Evolutionary conservation across 2,113 vertebrate genomes (phyloP).

Genomic region (Nesoenas mayeri): DNA sequence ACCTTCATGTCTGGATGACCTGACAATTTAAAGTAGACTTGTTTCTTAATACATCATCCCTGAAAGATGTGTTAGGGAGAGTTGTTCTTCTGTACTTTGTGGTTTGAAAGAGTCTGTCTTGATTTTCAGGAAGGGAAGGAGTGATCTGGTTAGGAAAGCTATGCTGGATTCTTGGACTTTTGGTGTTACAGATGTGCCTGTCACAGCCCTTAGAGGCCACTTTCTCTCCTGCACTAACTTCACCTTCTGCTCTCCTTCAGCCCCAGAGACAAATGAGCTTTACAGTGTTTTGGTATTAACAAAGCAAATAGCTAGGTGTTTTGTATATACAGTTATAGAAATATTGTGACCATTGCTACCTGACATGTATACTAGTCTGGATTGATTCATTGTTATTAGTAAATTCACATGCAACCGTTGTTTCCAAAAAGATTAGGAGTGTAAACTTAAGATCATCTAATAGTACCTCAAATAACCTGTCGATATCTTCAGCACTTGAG

Average conservation of each 20-base stretch:
- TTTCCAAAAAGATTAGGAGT: not conserved
- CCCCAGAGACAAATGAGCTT: not conserved
- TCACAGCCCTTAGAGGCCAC: not conserved
- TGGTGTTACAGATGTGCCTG: not conserved
- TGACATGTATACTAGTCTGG: not conserved
- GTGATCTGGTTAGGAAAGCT: not conserved
- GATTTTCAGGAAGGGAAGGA: not conserved
- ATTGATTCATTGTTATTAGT: not conserved
- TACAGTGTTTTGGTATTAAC: not conserved
- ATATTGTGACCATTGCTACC: not conserved
- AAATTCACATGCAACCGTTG: not conserved
- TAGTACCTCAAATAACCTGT: not conserved
- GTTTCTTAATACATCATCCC: not conserved
- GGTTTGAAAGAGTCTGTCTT: not conserved
- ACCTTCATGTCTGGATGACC: not conserved
- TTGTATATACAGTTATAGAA: not conserved
- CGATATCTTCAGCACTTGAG: not conserved
- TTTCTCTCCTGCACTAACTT: not conserved
- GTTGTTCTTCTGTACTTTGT: not conserved
- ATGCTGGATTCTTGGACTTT: not conserved
- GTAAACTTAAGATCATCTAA: not conserved
- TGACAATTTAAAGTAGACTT: not conserved
- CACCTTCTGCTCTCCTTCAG: not conserved
- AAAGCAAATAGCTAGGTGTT: not conserved
- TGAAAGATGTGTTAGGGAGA: not conserved